Base-by-base conservation (phyloP, 2,888 invertebrate species). In the Tolmerus cingulatus region DNA sequence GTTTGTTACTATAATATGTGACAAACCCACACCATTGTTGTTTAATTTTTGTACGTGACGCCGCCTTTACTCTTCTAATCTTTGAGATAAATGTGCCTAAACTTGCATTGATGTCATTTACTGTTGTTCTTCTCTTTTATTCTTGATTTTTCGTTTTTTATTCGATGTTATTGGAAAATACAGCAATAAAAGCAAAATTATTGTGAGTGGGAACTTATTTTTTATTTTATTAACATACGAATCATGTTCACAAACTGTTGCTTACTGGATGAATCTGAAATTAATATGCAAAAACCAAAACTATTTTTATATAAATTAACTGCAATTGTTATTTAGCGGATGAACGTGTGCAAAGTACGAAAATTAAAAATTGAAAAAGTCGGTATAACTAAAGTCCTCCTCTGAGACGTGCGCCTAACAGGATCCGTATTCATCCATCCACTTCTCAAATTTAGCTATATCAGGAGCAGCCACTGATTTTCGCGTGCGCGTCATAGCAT, bases 71-170 rank as follows among this genome's bases (percentile, higher is more conserved):
- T 74, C n/a, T 19, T 85, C 46, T 74, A 74, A 85, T 46, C 43
- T 85, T 85, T 27, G 66, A 66, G 37, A 85, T 74, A 85, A 85
- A 43, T 74, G 85, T 85, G 85, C 85, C 85, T 85, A 85, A 85
- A 85, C 74, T 85, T 74, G 43, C 74, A 74, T 85, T 74, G 74
- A 74, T 85, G 85, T 85, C 30, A 74, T 74, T 66, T 85, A 85
- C 74, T 43, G 74, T 43, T 85, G 19, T 74, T 74, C 43, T 66
- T 51, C 51, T 57, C 51, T n/a, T 51, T 34, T 34, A 9, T 66
- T 66, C 3, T 66, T 3, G 9, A 66, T 66, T 78, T 79, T 85
- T 85, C 37, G 16, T 30, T 74, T 85, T 85, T 85, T 74, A 85
- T 74, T 85, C 43, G 27, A 46, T 85, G 85, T 85, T 74, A 46